These are phyloP conservation scores for Camarhynchus parvulus DNA, from an alignment of 2,113 vertebrate genomes.

Conservation along the genomic window DNA sequence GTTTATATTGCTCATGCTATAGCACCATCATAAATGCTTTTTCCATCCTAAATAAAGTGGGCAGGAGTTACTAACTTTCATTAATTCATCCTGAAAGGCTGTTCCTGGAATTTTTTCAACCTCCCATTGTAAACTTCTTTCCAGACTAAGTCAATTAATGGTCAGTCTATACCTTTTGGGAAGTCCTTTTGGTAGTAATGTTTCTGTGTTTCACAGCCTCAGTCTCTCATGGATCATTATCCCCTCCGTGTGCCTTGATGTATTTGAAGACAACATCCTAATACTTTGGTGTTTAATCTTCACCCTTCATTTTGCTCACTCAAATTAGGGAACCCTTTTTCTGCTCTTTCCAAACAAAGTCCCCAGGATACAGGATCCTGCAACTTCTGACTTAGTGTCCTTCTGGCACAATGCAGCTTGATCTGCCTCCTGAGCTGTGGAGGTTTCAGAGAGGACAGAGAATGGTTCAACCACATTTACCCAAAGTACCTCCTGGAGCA, in stretches of 20 bases:
- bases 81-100: neutral
- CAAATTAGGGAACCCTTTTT: neutral
- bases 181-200: neutral
- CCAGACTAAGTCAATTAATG: neutral
- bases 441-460: neutral
- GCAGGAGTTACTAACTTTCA: neutral
- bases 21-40: neutral
- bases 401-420: neutral
- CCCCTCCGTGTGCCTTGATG: no score
- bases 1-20: neutral
- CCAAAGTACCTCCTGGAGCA: neutral
- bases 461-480: neutral
- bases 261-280: neutral
- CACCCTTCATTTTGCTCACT: neutral
- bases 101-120: neutral
- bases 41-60: neutral
- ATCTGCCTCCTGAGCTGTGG: neutral
- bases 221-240: neutral
- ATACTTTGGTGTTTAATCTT: neutral
- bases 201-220: neutral
- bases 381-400: neutral
- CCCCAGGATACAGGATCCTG: neutral
- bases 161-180: neutral
- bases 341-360: neutral
- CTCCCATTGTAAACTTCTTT: neutral